Evolutionary conservation across 1,140 invertebrate genomes (phyloP).

Genomic region (Globodera ellingtonae): DNA sequence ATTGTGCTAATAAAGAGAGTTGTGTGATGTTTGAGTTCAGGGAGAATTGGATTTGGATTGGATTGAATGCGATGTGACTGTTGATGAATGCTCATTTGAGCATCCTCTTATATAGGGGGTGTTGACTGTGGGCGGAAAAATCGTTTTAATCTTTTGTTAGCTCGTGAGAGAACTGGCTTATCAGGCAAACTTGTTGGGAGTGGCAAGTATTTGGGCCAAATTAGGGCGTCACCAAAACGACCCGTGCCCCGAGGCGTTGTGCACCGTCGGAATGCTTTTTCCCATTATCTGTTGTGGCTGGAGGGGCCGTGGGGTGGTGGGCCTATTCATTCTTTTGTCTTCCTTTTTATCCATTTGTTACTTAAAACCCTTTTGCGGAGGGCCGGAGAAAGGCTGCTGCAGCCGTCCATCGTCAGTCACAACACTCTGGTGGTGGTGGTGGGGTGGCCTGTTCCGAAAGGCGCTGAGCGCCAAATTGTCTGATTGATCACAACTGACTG

Average conservation of each 20-base stretch:
- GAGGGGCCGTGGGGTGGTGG: too few species aligned
- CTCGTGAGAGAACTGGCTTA: neutral
- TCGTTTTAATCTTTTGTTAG: neutral
- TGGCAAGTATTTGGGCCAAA: neutral
- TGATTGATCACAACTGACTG: neutral
- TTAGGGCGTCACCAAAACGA: neutral
- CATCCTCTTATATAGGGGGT: neutral
- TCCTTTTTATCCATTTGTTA: neutral
- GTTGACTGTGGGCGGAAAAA: neutral
- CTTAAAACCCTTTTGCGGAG: neutral
- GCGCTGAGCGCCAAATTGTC: too few species aligned
- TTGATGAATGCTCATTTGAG: neutral
- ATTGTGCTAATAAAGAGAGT: neutral
- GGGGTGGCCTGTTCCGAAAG: neutral
- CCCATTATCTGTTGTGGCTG: neutral
- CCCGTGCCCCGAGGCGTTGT: neutral
- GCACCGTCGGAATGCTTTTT: neutral
- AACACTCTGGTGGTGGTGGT: too few species aligned
- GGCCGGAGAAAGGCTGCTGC: neutral
- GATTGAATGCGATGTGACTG: neutral
- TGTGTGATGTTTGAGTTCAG: neutral
- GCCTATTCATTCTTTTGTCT: neutral
- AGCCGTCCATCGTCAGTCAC: neutral
- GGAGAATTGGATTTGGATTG: neutral
- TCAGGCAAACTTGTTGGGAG: neutral